Base-by-base conservation (phyloP, 1,140 invertebrate species). In the Octopus bimaculoides region DNA sequence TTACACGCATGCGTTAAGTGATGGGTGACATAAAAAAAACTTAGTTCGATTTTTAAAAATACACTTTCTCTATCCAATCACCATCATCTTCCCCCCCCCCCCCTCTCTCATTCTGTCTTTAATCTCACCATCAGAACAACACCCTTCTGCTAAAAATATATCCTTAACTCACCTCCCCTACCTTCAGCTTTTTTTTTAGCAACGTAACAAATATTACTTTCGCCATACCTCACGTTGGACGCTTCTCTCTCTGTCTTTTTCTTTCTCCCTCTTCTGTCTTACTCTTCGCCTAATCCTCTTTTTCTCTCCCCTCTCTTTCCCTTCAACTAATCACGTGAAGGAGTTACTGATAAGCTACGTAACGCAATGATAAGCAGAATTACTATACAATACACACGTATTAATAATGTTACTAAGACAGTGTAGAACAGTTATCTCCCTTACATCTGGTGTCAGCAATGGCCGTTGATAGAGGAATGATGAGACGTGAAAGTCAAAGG, bases 71-170 rank as follows among this genome's bases (percentile, higher is more conserved):
- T 66, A 9, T 66, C 61, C n/a, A 9, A 10, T 66, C 61, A 66
- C n/a, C 61, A 66, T n/a, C n/a, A 10, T 66, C 61, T n/a, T 10
- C n/a, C 61, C n/a, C 61, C n/a, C 61, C n/a, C n/a, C 61, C 61
- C 61, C 61, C 61, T 66, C 61, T 66, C 61, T 66, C 61, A 10
- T n/a, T 66, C 61, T 66, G 61, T n/a, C n/a, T n/a, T 66, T n/a
- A 10, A 10, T n/a, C 9, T n/a, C 61, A 66, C 61, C n/a, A 10
- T 66, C 61, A 10, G 9, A 10, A 9, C n/a, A 9, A 10, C 61
- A 10, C 61, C n/a, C 61, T 66, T n/a, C 61, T 10, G 9, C n/a
- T 9, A 9, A 9, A 66, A 10, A 10, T 66, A 9, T 66, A 9
- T 66, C 61, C n/a, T n/a, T 66, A 10, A 10, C 61, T 66, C 61